Evolutionary conservation across 2,113 vertebrate species (phyloP).

Genomic region (Corythornis madagascariensis): DNA sequence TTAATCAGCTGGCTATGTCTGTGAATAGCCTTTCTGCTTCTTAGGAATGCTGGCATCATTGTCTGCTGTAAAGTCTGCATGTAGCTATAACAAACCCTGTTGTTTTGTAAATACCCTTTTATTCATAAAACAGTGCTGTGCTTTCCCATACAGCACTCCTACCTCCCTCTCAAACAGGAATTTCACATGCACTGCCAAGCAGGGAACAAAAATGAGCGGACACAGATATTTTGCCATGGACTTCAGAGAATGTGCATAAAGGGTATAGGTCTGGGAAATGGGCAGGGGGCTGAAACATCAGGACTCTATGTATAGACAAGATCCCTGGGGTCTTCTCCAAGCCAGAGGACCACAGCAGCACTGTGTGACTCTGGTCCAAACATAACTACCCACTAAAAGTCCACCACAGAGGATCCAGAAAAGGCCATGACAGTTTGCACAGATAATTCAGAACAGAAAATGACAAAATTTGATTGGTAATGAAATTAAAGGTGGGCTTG

Average conservation of each 20-base stretch:
- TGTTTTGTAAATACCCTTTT: slow-evolving; percentile 62
- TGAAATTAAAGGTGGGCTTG: neutral
- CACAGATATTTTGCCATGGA: neutral
- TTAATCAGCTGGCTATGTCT: slow-evolving; percentile 3
- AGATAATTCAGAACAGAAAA: neutral
- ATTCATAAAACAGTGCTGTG: neutral
- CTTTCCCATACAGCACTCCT: neutral
- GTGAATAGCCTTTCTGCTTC: slow-evolving; percentile 41
- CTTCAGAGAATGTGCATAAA: neutral
- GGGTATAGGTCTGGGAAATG: neutral
- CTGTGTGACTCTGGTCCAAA: neutral
- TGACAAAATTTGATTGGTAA: neutral
- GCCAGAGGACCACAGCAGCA: neutral
- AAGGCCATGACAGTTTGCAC: neutral
- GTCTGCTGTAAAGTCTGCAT: slow-evolving; percentile 7
- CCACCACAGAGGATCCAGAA: neutral
- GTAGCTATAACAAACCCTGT: slow-evolving; percentile 30
- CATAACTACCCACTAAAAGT: neutral
- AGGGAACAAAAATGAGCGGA: neutral
- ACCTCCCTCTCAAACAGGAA: neutral
- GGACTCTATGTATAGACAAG: neutral
- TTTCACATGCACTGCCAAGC: neutral
- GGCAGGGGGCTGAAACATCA: accelerated
- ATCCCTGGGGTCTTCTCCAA: neutral
- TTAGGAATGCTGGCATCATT: slow-evolving; percentile 22